phyloP scores from a whole-genome alignment of 2,797 vertebrate species.

The Dendrocincla tyrannina region DNA sequence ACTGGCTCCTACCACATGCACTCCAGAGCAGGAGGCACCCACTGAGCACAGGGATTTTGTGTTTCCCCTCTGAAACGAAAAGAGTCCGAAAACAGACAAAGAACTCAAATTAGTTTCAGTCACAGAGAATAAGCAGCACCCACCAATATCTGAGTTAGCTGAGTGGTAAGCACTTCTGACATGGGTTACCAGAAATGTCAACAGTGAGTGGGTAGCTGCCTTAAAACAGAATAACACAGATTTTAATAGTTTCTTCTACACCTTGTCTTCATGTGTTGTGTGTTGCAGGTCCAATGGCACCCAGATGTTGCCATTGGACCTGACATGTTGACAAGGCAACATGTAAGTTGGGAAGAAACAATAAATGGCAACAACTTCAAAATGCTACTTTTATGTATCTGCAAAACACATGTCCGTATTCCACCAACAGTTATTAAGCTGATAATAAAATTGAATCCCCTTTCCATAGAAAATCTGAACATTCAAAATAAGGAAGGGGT shows the following conservation, averaged over 20 bases:
- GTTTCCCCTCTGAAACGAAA: neutral
- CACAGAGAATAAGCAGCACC: neutral
- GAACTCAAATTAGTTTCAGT: neutral
- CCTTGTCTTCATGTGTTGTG: neutral
- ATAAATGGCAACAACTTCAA: neutral
- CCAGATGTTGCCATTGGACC: neutral
- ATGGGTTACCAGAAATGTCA: slow-evolving; percentile 15
- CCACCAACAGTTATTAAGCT: neutral
- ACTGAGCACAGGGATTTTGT: neutral
- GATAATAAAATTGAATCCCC: neutral
- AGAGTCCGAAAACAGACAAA: neutral
- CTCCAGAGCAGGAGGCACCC: neutral
- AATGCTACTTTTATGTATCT: neutral
- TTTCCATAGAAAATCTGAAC: neutral
- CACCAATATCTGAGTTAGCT: neutral
- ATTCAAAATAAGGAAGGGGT: neutral
- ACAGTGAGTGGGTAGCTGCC: neutral
- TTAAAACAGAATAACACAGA: neutral
- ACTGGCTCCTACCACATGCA: neutral
- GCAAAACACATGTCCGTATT: neutral
- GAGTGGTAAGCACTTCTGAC: neutral
- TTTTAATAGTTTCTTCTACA: neutral
- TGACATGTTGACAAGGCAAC: slow-evolving; percentile 22
- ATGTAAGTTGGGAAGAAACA: neutral
- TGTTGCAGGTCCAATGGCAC: neutral